phyloP scores from a whole-genome alignment of 2,113 vertebrate genomes.

The Coreoperca whiteheadi region DNA sequence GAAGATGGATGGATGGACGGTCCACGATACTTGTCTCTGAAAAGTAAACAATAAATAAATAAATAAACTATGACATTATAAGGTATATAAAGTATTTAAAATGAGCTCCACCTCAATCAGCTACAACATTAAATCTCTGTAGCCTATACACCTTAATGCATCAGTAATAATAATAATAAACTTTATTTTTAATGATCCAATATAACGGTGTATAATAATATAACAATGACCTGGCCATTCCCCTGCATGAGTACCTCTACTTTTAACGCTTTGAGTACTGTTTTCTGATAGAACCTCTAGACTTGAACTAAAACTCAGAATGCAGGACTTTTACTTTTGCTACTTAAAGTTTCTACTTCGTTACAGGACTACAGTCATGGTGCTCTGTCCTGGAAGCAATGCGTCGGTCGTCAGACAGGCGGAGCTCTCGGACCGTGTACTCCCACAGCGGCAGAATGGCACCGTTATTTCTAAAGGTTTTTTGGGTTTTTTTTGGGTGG shows the following conservation, averaged over 20 bases:
- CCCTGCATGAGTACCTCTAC: not conserved
- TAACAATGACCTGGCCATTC: not conserved
- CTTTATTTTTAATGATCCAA: not conserved
- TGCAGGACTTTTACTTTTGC: not conserved
- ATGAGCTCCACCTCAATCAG: not conserved
- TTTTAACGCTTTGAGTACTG: not conserved
- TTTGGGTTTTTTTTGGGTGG: not conserved
- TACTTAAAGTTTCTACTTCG: not conserved
- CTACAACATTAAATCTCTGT: not conserved
- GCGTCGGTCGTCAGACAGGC: slow-evolving; percentile 55
- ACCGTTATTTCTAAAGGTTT: slow-evolving; percentile 51
- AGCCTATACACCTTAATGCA: not conserved
- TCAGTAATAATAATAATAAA: too few relatives aligned
- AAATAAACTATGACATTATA: not conserved
- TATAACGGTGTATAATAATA: not conserved
- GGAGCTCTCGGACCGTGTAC: slow-evolving; percentile 66
- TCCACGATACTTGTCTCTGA: not conserved
- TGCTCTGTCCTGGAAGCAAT: slow-evolving; percentile 6
- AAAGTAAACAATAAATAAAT: not conserved
- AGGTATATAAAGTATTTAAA: not conserved
- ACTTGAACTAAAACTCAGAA: not conserved
- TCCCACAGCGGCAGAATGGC: slow-evolving; percentile 4
- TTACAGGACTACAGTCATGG: not conserved
- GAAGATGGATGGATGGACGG: too few relatives aligned
- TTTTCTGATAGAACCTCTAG: too few relatives aligned